These are phyloP conservation scores for Hydropsyche tenuis DNA, from an alignment of 1,140 invertebrate genomes.

Conservation along the genomic window DNA sequence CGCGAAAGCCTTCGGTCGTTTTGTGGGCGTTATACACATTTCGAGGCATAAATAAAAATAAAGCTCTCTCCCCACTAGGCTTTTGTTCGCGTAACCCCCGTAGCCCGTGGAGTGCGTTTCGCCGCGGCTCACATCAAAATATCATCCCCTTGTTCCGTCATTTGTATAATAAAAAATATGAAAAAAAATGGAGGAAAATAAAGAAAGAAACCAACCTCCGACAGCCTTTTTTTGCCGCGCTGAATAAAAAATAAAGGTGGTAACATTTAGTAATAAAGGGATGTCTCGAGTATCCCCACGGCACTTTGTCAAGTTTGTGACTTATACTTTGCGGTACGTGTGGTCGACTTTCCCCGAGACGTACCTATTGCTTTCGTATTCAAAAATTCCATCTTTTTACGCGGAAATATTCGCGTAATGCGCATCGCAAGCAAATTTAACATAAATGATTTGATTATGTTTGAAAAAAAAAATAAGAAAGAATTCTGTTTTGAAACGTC, in stretches of 20 bases:
- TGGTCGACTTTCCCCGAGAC: not conserved
- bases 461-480: not conserved
- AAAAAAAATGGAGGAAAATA: not conserved
- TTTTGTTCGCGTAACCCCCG: slow-evolving; percentile 30
- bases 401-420: not conserved
- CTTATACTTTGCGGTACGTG: slow-evolving; percentile 39
- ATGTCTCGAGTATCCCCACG: slow-evolving; percentile 41
- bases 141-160: slow-evolving; percentile 43
- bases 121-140: slow-evolving; percentile 31
- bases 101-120: slow-evolving; percentile 1
- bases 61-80: not conserved
- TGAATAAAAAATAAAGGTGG: slow-evolving; percentile 47
- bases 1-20: not conserved
- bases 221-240: slow-evolving; percentile 32
- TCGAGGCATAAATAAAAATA: slow-evolving; percentile 28
- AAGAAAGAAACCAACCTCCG: slow-evolving; percentile 2
- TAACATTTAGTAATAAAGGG: slow-evolving; percentile 49
- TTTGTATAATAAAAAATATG: slow-evolving; percentile 44
- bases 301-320: slow-evolving; percentile 45
- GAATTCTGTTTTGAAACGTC: no score
- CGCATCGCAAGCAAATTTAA: not conserved
- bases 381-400: no score
- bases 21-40: slow-evolving; percentile 23
- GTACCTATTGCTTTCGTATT: slow-evolving; percentile 7
- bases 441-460: not conserved